phyloP scores from a whole-genome alignment of 2,113 vertebrate genomes.

The Trichechus manatus region DNA sequence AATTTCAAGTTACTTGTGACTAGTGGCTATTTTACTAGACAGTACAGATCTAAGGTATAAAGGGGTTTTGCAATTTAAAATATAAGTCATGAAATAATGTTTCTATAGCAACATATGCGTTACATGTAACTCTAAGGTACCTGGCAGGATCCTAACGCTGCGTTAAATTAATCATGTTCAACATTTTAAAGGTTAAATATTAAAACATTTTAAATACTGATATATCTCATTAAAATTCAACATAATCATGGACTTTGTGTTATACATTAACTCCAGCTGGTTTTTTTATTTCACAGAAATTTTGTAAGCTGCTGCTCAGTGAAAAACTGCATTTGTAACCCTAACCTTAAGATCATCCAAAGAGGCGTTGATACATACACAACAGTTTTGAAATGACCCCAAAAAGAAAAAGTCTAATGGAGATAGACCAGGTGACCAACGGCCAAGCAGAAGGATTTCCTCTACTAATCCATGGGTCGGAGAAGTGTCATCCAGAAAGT shows the following conservation, averaged over 20 bases:
- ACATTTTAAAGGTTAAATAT: neutral
- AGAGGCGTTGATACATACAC: neutral
- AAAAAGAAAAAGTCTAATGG: neutral
- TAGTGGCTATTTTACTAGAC: neutral
- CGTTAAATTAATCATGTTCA: neutral
- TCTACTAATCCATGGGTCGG: neutral
- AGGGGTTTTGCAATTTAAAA: neutral
- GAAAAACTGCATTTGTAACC: neutral
- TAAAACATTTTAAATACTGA: neutral
- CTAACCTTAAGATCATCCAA: neutral
- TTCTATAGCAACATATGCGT: neutral
- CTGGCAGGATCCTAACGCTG: neutral
- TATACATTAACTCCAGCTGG: neutral
- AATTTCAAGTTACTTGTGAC: neutral
- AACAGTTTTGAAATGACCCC: neutral
- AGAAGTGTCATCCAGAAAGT: neutral
- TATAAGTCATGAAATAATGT: neutral
- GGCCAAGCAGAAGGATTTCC: neutral
- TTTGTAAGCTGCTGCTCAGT: neutral
- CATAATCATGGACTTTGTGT: neutral
- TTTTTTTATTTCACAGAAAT: slow-evolving; percentile 7
- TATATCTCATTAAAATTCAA: neutral
- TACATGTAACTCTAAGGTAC: neutral
- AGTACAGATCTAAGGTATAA: neutral
- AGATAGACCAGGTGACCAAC: neutral